Conservation (phyloP, 2,113 vertebrate genomes). For the Todiramphus chloris region DNA sequence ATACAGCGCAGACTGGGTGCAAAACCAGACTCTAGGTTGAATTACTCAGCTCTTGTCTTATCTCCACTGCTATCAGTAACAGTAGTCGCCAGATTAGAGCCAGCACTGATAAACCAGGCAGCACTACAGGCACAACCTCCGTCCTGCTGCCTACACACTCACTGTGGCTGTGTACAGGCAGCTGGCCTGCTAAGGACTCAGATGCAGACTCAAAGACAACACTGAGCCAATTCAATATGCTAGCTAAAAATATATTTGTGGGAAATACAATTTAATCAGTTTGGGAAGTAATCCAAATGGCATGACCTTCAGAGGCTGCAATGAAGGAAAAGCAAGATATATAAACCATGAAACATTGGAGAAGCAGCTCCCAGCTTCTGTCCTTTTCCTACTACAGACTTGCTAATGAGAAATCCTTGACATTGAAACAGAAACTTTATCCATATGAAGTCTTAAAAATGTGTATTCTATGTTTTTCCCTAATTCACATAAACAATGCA, state of each 20-base stretch:
- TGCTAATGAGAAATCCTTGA: background rate
- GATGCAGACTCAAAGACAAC: background rate
- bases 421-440: background rate
- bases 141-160: background rate
- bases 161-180: background rate
- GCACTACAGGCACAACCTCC: background rate
- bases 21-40: background rate
- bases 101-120: fast-evolving
- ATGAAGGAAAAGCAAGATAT: background rate
- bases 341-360: background rate
- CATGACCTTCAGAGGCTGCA: background rate
- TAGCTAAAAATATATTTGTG: background rate
- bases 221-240: background rate
- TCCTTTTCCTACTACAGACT: background rate
- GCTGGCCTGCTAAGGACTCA: background rate
- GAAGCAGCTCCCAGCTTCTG: background rate
- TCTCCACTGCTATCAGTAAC: background rate
- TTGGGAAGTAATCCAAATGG: background rate
- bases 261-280: background rate
- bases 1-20: background rate
- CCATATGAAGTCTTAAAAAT: background rate
- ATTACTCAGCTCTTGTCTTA: background rate
- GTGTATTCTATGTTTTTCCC: background rate
- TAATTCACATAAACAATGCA: background rate
- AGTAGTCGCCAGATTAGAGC: background rate